Conservation (phyloP, 1,140 invertebrate species). For the Scaptomyza hsui region DNA sequence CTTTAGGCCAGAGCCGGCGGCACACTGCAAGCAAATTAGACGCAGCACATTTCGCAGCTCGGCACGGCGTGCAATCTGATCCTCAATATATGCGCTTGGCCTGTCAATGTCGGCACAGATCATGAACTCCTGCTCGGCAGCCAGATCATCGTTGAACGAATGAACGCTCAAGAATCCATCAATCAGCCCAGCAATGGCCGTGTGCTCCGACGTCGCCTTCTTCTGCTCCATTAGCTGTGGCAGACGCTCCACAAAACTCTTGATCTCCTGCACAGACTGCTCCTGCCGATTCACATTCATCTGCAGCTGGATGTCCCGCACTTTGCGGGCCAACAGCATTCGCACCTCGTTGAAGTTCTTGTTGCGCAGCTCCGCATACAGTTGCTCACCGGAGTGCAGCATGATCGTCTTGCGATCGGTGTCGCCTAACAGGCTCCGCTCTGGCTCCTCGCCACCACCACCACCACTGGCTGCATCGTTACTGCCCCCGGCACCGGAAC, state of each 20-base stretch:
- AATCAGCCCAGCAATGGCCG: conserved; percentile 87
- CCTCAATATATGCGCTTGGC: conserved; percentile 94
- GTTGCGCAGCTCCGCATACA: conserved; percentile 95
- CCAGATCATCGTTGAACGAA: conserved; percentile 85
- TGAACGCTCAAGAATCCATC: conserved; percentile 86
- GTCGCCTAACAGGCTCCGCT: conserved; percentile 10
- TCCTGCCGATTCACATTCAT: conserved; percentile 93
- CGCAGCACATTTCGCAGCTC: conserved; percentile 93
- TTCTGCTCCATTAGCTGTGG: conserved; percentile 95
- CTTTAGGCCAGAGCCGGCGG: conserved; percentile 95
- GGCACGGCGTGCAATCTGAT: conserved; percentile 93
- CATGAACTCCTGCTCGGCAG: conserved; percentile 95
- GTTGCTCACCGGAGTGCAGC: conserved; percentile 94
- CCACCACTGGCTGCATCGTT: conserved; percentile 20
- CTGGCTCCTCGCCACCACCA: conserved; percentile 34
- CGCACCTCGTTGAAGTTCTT: conserved; percentile 97
- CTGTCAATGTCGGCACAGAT: conserved; percentile 96
- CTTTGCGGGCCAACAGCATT: conserved; percentile 92
- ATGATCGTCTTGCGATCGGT: conserved; percentile 92
- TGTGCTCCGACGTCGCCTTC: conserved; percentile 90
- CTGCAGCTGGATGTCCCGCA: conserved; percentile 93
- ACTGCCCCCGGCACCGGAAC: conserved; percentile 68
- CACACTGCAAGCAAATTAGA: conserved; percentile 95
- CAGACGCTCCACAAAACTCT: conserved; percentile 93
- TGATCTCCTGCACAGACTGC: conserved; percentile 96